Base-by-base conservation (phyloP, 2,797 vertebrate species). In the Perdix hodgsoniae region DNA sequence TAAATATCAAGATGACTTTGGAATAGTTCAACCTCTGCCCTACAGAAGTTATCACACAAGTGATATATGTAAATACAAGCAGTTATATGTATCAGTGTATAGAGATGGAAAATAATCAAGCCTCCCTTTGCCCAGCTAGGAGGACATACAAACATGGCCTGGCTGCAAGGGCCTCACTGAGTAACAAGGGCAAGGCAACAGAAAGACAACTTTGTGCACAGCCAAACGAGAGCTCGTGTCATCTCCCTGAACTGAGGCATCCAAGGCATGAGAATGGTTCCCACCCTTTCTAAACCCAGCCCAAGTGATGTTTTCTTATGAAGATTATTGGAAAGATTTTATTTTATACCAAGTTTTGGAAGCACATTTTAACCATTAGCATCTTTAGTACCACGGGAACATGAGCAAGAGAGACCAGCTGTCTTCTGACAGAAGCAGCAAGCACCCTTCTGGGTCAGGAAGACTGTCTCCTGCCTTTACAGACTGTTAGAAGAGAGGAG, bases 101-200 rank as follows among this genome's bases (percentile, higher is more conserved):
- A 65, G 19, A 14, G 21, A 52, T 0, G 3, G 18, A 50, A 63
- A 11, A 7, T 57, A 59, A 29, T 9, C 67, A 29, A 10, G 15
- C 33, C 59, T 10, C 23, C 11, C 22, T 9, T 0, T 7, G 21
- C 3, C 14, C 5, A 2, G 3, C n/a, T 27, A 33, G 79, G 33
- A 90, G 37, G 60, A 21, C 18, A 29, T 33, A 33, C 3, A 23
- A 90, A 42, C 6, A 4, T 4, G 10, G 23, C 0, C 54, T 47
- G 59, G 81, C 47, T 60, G 31, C 4, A 19, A 1, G 5, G 35
- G 31, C 47, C 19, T 42, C 24, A 44, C 9, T 6, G 4, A 1
- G 47, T 24, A 50, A 23, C 70, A 88, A n/a, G 75, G 39, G 39
- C 45, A 54, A 50, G 88, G 37, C 80, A 56, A 27, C 64, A 78